Conservation (phyloP, 2,797 vertebrate species). For the Malacoraja senta region DNA sequence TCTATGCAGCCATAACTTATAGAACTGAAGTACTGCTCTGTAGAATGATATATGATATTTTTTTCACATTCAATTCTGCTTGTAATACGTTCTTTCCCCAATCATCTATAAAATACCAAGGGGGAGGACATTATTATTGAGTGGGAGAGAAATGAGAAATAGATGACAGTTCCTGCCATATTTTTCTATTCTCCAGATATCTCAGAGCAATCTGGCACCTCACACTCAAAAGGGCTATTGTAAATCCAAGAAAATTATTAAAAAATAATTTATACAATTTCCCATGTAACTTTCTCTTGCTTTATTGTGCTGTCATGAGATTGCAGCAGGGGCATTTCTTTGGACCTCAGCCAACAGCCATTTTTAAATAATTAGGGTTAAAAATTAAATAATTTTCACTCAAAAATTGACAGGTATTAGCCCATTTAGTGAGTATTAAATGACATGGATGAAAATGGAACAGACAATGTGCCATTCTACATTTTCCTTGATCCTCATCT, state of each 20-base stretch:
- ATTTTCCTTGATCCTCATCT: no score
- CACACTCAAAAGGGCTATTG: neutral
- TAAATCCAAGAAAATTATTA: neutral
- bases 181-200: neutral
- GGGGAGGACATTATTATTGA: neutral
- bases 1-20: neutral
- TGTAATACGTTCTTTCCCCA: neutral
- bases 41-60: neutral
- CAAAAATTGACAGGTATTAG: no score
- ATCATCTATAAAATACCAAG: neutral
- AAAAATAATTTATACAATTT: neutral
- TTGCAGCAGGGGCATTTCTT: neutral
- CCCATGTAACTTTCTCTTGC: neutral
- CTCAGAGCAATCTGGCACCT: neutral
- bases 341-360: neutral
- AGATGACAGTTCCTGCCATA: neutral
- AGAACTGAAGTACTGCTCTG: neutral
- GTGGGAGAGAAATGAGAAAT: constrained; percentile 1
- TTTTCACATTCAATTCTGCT: neutral
- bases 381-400: neutral
- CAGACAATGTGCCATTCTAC: no score
- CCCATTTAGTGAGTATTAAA: no score
- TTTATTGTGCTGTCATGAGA: neutral
- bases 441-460: no score
- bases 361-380: neutral